Evolutionary conservation across 1,140 invertebrate genomes (phyloP).

Genomic region (Drosophila bocqueti): DNA sequence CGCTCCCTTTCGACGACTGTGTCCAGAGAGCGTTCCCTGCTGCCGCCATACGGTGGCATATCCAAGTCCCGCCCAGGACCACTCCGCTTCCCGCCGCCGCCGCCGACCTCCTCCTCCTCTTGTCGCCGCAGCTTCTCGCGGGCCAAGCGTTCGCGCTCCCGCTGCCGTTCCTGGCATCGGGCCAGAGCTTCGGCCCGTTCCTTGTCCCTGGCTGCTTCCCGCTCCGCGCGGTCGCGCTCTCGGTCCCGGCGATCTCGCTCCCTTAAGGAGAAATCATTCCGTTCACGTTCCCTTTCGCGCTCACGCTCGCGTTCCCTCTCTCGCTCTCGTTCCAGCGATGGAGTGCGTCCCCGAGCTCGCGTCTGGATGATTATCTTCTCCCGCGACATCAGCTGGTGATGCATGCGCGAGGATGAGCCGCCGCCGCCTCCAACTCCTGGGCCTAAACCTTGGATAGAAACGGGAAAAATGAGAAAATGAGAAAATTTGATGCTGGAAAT

Average conservation of each 20-base stretch:
- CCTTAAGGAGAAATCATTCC: conserved; percentile 77
- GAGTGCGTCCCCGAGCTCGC: conserved; percentile 71
- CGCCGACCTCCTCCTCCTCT: conserved; percentile 79
- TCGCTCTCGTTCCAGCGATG: conserved; percentile 69
- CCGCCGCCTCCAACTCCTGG: conserved; percentile 14
- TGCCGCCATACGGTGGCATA: conserved; percentile 64
- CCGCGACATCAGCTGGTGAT: conserved; percentile 76
- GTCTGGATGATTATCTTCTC: conserved; percentile 84
- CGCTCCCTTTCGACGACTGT: conserved; percentile 58
- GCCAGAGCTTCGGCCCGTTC: conserved; percentile 87
- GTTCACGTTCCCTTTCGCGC: conserved; percentile 86
- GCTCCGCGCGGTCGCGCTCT: conserved; percentile 71
- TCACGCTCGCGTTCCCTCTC: conserved; percentile 68
- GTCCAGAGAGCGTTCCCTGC: conserved; percentile 78
- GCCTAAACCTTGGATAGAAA: not conserved
- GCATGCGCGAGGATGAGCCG: conserved; percentile 68
- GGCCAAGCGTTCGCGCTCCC: conserved; percentile 87
- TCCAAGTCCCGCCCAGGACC: conserved; percentile 65
- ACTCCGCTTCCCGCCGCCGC: conserved; percentile 51
- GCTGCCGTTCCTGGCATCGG: conserved; percentile 86
- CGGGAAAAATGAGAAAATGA: not conserved
- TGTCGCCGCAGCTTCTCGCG: conserved; percentile 85
- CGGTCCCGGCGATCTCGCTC: conserved; percentile 79
- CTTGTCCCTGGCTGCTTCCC: conserved; percentile 86
- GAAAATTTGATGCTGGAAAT: not conserved